Percentiles rank a stretch among this genome's conserved stretches.
phyloP scores from a whole-genome alignment of 2,797 vertebrate species.

The Platalea minor region DNA sequence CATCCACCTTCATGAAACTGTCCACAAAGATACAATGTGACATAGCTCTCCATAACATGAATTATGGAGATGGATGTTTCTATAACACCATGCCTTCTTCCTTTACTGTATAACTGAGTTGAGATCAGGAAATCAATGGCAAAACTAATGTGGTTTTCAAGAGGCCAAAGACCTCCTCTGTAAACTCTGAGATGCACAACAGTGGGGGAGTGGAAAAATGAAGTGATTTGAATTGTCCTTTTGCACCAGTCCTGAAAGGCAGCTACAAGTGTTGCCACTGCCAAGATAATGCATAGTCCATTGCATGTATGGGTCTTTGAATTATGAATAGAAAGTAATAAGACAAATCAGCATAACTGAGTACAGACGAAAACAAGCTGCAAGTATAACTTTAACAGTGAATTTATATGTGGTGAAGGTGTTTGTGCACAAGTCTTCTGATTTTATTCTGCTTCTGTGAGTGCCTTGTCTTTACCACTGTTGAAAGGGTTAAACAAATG shows the following conservation, averaged over 20 bases:
- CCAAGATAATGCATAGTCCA: not conserved
- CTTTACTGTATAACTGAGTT: not conserved
- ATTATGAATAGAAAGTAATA: not conserved
- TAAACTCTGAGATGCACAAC: not conserved
- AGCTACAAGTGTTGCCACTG: not conserved
- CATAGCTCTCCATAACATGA: fast-evolving
- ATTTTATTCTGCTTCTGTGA: not conserved
- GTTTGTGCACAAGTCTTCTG: not conserved
- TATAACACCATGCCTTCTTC: not conserved
- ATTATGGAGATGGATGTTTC: not conserved
- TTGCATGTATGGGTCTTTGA: not conserved
- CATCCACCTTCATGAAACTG: not conserved
- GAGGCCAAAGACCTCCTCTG: not conserved
- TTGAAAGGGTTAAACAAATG: not conserved
- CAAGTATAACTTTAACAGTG: not conserved
- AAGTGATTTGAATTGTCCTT: not conserved
- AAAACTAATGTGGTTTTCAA: not conserved
- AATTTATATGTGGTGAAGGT: not conserved
- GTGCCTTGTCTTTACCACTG: not conserved
- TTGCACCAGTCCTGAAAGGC: not conserved
- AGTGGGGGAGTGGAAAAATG: not conserved
- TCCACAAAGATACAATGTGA: not conserved
- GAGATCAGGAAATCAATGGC: not conserved
- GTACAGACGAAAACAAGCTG: not conserved
- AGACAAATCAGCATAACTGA: not conserved